phyloP scores from a whole-genome alignment of 2,888 invertebrate genomes.

The Alloscopus bannaensis region DNA sequence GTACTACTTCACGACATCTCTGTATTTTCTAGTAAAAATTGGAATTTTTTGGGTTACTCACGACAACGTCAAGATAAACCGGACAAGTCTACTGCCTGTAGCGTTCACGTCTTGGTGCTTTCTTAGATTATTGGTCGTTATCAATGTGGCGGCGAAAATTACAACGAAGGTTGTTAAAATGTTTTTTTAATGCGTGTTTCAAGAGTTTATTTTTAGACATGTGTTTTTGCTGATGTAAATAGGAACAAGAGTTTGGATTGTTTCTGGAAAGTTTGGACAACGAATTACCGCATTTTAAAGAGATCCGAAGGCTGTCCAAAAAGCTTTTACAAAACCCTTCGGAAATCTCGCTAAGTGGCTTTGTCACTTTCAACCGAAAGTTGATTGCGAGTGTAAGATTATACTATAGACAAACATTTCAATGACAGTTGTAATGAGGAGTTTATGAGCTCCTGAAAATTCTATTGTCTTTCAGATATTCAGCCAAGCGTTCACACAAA shows the following conservation, averaged over 20 bases:
- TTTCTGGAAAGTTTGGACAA: not conserved
- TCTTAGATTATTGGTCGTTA: not conserved
- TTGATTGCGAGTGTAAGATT: conserved; percentile 27
- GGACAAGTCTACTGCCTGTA: not conserved
- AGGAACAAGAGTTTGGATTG: not conserved
- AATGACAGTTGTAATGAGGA: not conserved
- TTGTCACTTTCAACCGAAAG: conserved; percentile 29
- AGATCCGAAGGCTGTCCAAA: conserved; percentile 10
- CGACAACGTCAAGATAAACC: not conserved
- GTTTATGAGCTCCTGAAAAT: not conserved
- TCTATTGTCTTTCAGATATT: not conserved
- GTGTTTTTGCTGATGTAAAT: not conserved
- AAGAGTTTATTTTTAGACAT: not conserved
- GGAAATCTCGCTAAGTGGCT: conserved; percentile 35
- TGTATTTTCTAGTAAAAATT: not conserved
- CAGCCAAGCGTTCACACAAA: not conserved
- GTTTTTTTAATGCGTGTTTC: not conserved
- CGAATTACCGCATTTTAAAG: not conserved
- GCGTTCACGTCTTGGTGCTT: not conserved
- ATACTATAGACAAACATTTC: not conserved
- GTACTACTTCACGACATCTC: not conserved
- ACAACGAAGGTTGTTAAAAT: not conserved
- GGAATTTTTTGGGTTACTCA: not conserved
- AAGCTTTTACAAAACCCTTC: conserved; percentile 13
- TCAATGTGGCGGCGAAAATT: not conserved